These are phyloP conservation scores for Aythya baeri DNA, from an alignment of 2,113 vertebrate species.

Conservation along the genomic window DNA sequence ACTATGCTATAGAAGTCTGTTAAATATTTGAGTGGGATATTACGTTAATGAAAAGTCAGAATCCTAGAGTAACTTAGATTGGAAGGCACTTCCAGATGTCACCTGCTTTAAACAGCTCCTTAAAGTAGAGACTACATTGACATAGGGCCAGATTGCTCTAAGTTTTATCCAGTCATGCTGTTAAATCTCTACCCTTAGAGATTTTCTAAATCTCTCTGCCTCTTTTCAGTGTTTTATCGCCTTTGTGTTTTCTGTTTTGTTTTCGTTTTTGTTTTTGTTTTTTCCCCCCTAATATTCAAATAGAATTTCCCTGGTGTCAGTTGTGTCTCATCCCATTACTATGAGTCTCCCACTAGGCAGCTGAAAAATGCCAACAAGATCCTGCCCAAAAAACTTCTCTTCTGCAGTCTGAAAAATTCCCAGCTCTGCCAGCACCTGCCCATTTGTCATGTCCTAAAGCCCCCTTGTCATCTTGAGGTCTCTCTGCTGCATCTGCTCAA, in stretches of 20 bases:
- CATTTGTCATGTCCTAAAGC: not conserved
- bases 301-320: not conserved
- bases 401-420: not conserved
- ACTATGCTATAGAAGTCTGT: not conserved
- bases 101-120: not conserved
- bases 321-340: not conserved
- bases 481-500: not conserved
- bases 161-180: not conserved
- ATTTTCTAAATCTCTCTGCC: not conserved
- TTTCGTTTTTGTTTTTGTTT: too few relatives aligned
- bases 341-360: not conserved
- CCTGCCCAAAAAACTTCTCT: not conserved
- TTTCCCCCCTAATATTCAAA: not conserved
- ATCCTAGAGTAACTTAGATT: not conserved
- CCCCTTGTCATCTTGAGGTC: fast-evolving
- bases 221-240: not conserved
- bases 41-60: not conserved
- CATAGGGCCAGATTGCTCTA: not conserved
- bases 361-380: not conserved
- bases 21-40: not conserved
- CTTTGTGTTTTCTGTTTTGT: not conserved
- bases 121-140: not conserved
- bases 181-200: not conserved
- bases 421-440: not conserved
- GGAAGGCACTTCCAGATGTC: not conserved